Percentiles rank a stretch among this genome's conserved stretches.
Evolutionary conservation across 2,797 vertebrate genomes (phyloP).

Genomic region (Delichon dasypus): DNA sequence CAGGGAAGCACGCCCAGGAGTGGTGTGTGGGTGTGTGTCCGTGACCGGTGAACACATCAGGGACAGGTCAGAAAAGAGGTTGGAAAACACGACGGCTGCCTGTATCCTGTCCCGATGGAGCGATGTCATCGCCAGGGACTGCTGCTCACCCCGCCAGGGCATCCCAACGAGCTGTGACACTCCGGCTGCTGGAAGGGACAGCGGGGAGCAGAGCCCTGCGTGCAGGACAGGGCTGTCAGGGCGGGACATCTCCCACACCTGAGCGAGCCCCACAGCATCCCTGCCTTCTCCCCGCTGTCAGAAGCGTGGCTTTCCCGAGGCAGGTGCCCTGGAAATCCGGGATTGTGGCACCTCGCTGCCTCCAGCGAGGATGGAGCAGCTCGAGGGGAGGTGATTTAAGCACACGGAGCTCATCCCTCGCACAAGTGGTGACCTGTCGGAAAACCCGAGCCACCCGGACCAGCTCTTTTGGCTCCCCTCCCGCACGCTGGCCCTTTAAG

Average conservation of each 20-base stretch:
- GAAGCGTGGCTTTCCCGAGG: neutral
- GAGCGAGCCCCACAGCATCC: neutral
- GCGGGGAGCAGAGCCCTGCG: fast-evolving
- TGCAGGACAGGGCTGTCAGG: neutral
- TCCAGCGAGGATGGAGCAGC: neutral
- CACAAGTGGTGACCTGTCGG: slow-evolving; percentile 72
- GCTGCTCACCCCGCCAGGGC: neutral
- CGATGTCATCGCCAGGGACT: fast-evolving
- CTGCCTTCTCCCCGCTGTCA: neutral
- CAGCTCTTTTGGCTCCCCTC: slow-evolving; percentile 23
- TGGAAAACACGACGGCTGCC: fast-evolving
- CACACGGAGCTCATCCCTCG: neutral
- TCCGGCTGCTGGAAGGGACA: neutral
- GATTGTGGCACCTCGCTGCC: neutral
- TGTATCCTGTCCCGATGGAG: fast-evolving
- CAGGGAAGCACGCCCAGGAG: neutral
- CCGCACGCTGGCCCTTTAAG: slow-evolving; percentile 73
- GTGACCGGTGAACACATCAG: fast-evolving
- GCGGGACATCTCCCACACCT: neutral
- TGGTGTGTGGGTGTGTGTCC: neutral
- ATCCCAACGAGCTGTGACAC: neutral
- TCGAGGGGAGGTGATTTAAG: neutral
- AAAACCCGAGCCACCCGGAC: neutral
- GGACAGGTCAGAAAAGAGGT: fast-evolving
- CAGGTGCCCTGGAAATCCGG: neutral